phyloP scores from a whole-genome alignment of 2,888 invertebrate genomes.

The Nezara viridula region DNA sequence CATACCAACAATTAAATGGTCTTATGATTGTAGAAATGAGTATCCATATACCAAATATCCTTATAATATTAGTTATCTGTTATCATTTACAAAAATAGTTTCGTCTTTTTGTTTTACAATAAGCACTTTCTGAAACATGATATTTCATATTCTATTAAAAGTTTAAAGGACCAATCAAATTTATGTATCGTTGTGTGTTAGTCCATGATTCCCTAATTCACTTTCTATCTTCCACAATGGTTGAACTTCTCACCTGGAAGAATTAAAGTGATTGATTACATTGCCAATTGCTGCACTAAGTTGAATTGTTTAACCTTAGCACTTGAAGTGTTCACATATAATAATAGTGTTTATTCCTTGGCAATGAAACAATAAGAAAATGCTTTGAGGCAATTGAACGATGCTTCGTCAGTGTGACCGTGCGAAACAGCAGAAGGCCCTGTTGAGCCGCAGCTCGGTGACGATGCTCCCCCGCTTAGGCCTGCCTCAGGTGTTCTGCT shows the following conservation, averaged over 20 bases:
- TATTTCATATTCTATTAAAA: neutral
- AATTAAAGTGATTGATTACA: neutral
- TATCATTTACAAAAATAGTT: conserved; percentile 7
- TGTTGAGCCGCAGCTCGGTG: conserved; percentile 64
- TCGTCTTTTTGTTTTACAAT: neutral
- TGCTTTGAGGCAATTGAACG: neutral
- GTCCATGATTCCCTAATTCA: neutral
- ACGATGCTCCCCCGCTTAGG: conserved; percentile 63
- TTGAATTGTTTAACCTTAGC: neutral
- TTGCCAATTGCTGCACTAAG: neutral
- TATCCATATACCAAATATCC: neutral
- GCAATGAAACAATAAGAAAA: conserved; percentile 12
- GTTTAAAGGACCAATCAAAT: neutral
- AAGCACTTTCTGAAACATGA: conserved; percentile 5
- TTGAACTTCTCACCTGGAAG: neutral
- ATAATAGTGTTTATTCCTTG: conserved; percentile 3
- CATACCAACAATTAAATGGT: neutral
- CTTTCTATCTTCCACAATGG: neutral
- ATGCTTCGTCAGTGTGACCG: conserved; percentile 55
- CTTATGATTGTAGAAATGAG: neutral
- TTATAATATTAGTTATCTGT: neutral
- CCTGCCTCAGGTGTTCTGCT: conserved; percentile 60
- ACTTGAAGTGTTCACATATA: neutral
- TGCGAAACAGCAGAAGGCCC: conserved; percentile 65
- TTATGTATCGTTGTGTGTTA: neutral